Evolutionary conservation across 2,888 invertebrate genomes (phyloP).

Genomic region (Xiphydria camelus): DNA sequence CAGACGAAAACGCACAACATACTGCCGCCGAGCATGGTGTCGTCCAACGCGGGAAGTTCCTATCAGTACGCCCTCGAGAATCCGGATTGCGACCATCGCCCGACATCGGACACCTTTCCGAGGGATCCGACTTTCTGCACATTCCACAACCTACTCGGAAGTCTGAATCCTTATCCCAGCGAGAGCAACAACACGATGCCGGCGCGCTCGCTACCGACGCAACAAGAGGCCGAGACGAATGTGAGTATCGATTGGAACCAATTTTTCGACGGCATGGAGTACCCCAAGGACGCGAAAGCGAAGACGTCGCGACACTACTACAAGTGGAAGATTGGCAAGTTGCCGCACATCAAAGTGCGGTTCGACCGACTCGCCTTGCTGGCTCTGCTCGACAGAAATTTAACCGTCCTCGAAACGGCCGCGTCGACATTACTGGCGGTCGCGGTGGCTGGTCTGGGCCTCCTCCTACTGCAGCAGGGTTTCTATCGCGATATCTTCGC

Average conservation of each 20-base stretch:
- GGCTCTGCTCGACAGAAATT: slow-evolving; percentile 90
- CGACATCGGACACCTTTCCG: too few species aligned
- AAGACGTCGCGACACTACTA: slow-evolving; percentile 67
- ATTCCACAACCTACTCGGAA: slow-evolving; percentile 43
- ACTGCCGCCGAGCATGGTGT: slow-evolving; percentile 36
- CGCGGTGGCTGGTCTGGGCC: slow-evolving; percentile 83
- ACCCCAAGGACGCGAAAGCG: slow-evolving; percentile 61
- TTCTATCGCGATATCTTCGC: slow-evolving; percentile 92
- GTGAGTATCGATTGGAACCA: slow-evolving; percentile 62
- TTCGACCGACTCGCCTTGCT: slow-evolving; percentile 91
- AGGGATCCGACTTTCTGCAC: slow-evolving; percentile 47
- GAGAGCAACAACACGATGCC: slow-evolving; percentile 38
- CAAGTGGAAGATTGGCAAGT: slow-evolving; percentile 67
- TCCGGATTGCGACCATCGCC: slow-evolving; percentile 54
- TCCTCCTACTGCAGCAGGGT: slow-evolving; percentile 77
- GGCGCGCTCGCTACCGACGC: slow-evolving; percentile 59
- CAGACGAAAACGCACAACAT: slow-evolving; percentile 42
- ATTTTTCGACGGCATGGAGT: slow-evolving; percentile 64
- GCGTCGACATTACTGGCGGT: slow-evolving; percentile 83
- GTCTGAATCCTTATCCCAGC: slow-evolving; percentile 32
- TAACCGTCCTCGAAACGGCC: slow-evolving; percentile 79
- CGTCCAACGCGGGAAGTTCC: slow-evolving; percentile 58
- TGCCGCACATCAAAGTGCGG: slow-evolving; percentile 73
- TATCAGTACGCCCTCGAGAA: slow-evolving; percentile 56
- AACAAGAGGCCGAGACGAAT: slow-evolving; percentile 64